Evolutionary conservation across 2,888 invertebrate species (phyloP), one percentile per base, ranked within the genome.

Genomic region (Salpingus planirostris): DNA sequence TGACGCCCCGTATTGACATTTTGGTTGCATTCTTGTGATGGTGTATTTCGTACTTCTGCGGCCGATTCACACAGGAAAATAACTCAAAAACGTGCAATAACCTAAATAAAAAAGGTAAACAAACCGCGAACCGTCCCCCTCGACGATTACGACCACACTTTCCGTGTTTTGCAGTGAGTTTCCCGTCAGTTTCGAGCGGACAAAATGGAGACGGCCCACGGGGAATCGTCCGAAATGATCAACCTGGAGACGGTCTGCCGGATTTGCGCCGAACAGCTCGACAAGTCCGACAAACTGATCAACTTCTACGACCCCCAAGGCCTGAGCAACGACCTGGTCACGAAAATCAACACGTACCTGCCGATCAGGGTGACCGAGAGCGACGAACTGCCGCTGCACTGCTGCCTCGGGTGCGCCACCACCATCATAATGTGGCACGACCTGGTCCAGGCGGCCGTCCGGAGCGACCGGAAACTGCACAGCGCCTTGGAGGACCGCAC

Each of bases 351-450:
- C 41, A 67, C 68, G 40, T 71, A 80, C 59, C 60, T 82, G 31
- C 80, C 80, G 1, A 70, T 80, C 45, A 65, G 68, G 64, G 77
- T 78, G 52, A 47, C 57, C 27, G 55, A 55, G 42, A 49, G 50
- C 1, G 79, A 80, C 48, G 57, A 52, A 7, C 59, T 80, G 36
- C 79, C 80, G 0, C 55, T 66, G 25, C 69, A 72, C 43, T 63
- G 79, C 42, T 82, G 82, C 62, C 73, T 70, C 56, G 72, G 72
- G 41, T 82, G 82, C 53, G 71, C 73, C 1, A 71, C 71, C 38
- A 75, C 76, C 0, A 55, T 82, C 26, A 54, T 78, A 30, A 72
- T 76, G 0, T 80, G 77, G 76, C 74, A 78, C 48, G 73, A 77
- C 47, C 63, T 80, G 31, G 65, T 68, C 28, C 56, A 69, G 40